phyloP scores from a whole-genome alignment of 1,140 invertebrate species.

The Aphaenogaster floridana region DNA sequence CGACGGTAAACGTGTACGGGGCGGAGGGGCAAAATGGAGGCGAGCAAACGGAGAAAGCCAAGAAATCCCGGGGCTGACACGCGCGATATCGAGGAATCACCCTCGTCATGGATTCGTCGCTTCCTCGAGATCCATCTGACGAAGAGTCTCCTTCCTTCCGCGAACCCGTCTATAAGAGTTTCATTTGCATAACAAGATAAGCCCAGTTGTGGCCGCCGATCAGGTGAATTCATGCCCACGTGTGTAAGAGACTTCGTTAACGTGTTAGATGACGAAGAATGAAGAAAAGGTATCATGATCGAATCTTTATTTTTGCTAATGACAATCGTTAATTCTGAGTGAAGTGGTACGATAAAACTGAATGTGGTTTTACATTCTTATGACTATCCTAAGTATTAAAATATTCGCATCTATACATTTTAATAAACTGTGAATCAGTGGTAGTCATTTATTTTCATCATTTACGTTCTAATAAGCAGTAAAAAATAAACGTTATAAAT shows the following conservation, averaged over 20 bases:
- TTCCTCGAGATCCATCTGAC: neutral
- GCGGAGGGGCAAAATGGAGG: constrained; percentile 6
- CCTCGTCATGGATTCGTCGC: constrained; percentile 30
- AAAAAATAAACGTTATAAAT: neutral
- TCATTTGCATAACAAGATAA: constrained; percentile 33
- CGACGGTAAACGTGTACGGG: neutral
- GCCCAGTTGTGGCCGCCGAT: neutral
- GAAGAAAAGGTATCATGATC: neutral
- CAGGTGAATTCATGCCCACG: neutral
- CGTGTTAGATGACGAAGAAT: neutral
- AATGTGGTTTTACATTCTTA: neutral
- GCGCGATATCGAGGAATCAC: constrained; percentile 61
- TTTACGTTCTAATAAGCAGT: neutral
- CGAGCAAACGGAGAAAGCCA: neutral
- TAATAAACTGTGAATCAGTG: neutral
- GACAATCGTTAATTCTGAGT: neutral
- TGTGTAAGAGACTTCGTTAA: neutral
- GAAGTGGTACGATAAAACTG: neutral
- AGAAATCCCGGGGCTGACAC: constrained; percentile 9
- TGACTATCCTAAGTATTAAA: neutral
- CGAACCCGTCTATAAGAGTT: neutral
- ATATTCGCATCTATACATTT: neutral
- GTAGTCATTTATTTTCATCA: neutral
- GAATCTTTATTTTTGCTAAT: neutral
- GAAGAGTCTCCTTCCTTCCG: neutral